Percentiles rank a stretch among this genome's conserved stretches.
Evolutionary conservation across 2,113 vertebrate genomes (phyloP).

Genomic region (Hemicordylus capensis): DNA sequence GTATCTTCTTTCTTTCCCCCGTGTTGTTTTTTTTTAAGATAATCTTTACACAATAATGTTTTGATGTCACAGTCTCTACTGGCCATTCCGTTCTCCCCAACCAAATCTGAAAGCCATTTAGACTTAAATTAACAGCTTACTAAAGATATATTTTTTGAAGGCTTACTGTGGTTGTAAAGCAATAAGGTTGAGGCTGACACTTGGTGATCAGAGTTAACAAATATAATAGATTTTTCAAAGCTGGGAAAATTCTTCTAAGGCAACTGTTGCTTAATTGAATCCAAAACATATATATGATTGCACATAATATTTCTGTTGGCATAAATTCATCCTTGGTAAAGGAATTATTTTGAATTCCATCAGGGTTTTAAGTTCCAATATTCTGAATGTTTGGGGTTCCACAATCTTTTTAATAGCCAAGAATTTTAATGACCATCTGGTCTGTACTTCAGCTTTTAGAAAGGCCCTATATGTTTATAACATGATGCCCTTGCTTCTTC

Average conservation of each 20-base stretch:
- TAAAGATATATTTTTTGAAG: constrained; percentile 60
- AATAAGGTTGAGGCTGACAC: constrained; percentile 75
- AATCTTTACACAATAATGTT: constrained; percentile 68
- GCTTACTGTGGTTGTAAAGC: constrained; percentile 73
- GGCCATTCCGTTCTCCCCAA: constrained; percentile 67
- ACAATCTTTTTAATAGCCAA: constrained; percentile 45
- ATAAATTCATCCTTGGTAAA: constrained; percentile 27
- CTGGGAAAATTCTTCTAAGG: constrained; percentile 66
- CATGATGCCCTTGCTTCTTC: constrained; percentile 34
- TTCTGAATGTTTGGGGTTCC: constrained; percentile 53
- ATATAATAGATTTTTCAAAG: constrained; percentile 67
- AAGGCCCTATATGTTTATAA: constrained; percentile 33
- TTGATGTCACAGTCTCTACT: constrained; percentile 74
- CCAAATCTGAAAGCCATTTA: constrained; percentile 76
- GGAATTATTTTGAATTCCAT: constrained; percentile 49
- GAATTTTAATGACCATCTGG: constrained; percentile 36
- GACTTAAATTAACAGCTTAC: constrained; percentile 68
- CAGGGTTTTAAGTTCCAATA: constrained; percentile 55
- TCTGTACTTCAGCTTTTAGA: constrained; percentile 28
- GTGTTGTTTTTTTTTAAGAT: constrained; percentile 65
- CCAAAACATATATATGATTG: constrained; percentile 2
- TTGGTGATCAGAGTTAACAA: constrained; percentile 69
- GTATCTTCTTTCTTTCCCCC: constrained; percentile 72
- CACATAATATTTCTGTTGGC: constrained; percentile 42
- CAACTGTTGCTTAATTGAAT: constrained; percentile 66